A percentile compares a stretch with the other conserved stretches of the same genome.
Conservation (phyloP, 2,797 vertebrate genomes). For the Megaceryle alcyon region DNA sequence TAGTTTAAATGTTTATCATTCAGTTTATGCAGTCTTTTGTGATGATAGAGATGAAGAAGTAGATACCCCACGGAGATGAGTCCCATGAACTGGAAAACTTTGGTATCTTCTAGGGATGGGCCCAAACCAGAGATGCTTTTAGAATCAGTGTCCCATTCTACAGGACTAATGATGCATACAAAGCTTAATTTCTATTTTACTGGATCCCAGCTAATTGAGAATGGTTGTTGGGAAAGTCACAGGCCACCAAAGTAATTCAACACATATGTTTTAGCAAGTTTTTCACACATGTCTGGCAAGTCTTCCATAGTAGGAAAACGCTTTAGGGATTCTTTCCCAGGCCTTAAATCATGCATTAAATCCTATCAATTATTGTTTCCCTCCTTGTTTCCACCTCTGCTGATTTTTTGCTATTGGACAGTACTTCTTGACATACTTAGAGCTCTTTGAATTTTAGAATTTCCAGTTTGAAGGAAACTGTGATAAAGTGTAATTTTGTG, state of each 20-base stretch:
- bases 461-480: background rate
- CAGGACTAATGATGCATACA: background rate
- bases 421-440: background rate
- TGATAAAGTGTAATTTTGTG: background rate
- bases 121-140: background rate
- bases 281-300: slow-evolving; percentile 46
- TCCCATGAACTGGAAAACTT: background rate
- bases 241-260: slow-evolving; percentile 41
- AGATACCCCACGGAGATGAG: background rate
- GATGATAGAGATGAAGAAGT: background rate
- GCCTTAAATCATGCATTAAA: slow-evolving; percentile 45
- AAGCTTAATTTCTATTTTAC: background rate
- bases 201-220: background rate
- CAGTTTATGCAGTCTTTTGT: background rate
- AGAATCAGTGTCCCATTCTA: background rate
- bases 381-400: background rate
- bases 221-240: slow-evolving; percentile 23
- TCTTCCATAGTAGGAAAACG: background rate
- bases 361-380: slow-evolving; percentile 20
- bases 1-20: background rate
- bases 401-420: background rate
- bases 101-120: background rate
- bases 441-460: background rate
- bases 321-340: slow-evolving; percentile 11
- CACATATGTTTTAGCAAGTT: slow-evolving; percentile 23